Conservation (phyloP, 2,888 invertebrate genomes). For the Lissocephala sabroskyi region DNA sequence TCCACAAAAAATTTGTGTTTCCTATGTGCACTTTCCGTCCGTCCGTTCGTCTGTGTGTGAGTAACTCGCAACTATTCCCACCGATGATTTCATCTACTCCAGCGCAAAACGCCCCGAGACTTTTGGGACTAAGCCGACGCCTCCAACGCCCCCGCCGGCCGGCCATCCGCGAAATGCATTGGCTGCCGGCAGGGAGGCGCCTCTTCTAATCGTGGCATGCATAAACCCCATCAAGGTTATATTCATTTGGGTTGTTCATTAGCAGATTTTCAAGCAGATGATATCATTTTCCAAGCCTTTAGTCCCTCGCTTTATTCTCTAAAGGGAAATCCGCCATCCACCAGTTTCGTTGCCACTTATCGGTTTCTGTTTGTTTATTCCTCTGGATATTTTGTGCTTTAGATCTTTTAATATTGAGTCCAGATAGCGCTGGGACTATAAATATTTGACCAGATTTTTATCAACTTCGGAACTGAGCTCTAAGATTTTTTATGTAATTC, state of each 20-base stretch:
- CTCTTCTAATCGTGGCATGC: too few species aligned
- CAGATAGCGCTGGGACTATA: neutral
- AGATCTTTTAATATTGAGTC: too few species aligned
- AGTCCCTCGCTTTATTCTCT: too few species aligned
- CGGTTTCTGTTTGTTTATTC: too few species aligned
- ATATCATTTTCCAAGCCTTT: constrained; percentile 1
- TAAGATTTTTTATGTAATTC: constrained; percentile 11
- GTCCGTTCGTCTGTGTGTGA: constrained; percentile 4
- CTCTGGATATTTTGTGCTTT: too few species aligned
- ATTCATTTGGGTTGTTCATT: constrained; percentile 41
- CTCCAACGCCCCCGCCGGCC: too few species aligned
- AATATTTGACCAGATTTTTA: constrained; percentile 15
- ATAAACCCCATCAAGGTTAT: constrained; percentile 34
- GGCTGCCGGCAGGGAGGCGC: too few species aligned
- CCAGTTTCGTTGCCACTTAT: too few species aligned
- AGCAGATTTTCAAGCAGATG: constrained; percentile 4
- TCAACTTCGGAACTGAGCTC: constrained; percentile 14
- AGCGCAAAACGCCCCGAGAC: too few species aligned
- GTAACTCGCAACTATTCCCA: constrained; percentile 54
- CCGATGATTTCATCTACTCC: constrained; percentile 61
- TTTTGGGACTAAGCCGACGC: too few species aligned
- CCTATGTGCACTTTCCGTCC: constrained; percentile 9
- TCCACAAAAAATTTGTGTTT: neutral
- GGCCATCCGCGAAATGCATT: too few species aligned
- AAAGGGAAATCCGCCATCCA: too few species aligned